Evolutionary conservation across 2,113 vertebrate genomes (phyloP), one percentile per base, ranked within the genome.

Genomic region (Actenoides hombroni): DNA sequence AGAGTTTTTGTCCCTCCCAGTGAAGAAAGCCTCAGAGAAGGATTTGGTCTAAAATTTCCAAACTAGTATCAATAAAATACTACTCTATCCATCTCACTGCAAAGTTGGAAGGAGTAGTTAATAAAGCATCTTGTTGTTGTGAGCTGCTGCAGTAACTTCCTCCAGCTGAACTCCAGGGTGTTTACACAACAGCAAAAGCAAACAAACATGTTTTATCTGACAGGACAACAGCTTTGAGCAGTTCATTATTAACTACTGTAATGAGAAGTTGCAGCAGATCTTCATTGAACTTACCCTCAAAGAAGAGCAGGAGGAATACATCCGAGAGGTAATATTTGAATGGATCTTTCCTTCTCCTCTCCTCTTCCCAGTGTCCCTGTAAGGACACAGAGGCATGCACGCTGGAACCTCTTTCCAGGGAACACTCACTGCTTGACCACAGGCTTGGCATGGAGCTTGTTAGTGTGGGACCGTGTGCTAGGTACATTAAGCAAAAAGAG

Each of bases 141-240:
- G 63, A 93, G 60, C 91, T 77, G 64, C 86, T 92, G 60, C 29
- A 77, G 39, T 73, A 93, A 33, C 75, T 77, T 64, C 24, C 13
- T 92, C 83, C 86, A 83, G 76, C 80, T 89, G 68, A 40, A 59
- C 71, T 69, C 46, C 59, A 39, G 39, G 33, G 63, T 88, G 44
- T 69, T 91, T 78, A 33, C 54, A 57, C 65, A 69, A 70, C 23
- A 87, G 57, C 69, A 75, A 81, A 75, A 16, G 13, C 63, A 88
- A 93, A 70, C 63, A 88, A 93, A 70, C 39, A 3, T 91, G 53
- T 78, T 90, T 96, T 90, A 26, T 94, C 84, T 95, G 74, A 44
- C 97, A 99, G 99, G 99, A 99, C 92, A 99, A 99, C 98, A 99
- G 99, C 97, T 99, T 99, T 91, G 99, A 99, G 96, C 99, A 99